Conservation (phyloP, 2,113 vertebrate genomes). For the Chrysemys picta region DNA sequence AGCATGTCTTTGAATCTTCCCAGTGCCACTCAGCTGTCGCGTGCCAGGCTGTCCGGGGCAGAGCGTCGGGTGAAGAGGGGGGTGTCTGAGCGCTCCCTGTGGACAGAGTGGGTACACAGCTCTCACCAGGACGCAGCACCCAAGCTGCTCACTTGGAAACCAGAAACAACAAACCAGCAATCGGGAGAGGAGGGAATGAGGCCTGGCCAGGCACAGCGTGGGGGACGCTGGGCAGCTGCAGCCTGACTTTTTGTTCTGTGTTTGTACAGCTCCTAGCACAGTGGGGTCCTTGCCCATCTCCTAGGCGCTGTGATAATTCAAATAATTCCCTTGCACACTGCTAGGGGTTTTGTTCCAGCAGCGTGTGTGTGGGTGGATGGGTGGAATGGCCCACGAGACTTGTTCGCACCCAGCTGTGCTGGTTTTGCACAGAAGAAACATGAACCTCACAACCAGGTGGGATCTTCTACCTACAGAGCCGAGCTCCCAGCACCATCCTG, state of each 20-base stretch:
- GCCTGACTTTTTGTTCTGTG: neutral
- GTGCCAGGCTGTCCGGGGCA: neutral
- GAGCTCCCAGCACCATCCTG: neutral
- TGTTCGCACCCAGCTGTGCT: neutral
- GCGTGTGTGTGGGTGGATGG: too few species aligned
- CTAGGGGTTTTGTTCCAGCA: neutral
- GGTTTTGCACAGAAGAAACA: neutral
- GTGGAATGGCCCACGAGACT: neutral
- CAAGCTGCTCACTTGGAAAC: too few species aligned
- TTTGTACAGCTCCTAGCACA: neutral
- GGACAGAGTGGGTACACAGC: neutral
- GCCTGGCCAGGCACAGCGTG: neutral
- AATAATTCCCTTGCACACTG: neutral
- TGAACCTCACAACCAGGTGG: neutral
- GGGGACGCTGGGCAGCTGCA: neutral
- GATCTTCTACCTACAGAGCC: neutral
- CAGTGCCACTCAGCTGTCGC: too few species aligned
- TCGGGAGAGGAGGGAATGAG: neutral
- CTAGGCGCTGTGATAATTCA: too few species aligned
- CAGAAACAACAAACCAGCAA: neutral
- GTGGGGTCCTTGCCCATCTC: too few species aligned
- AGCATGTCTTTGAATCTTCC: neutral
- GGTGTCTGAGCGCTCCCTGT: neutral
- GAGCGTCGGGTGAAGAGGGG: too few species aligned
- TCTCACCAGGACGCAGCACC: neutral